These are phyloP conservation scores for Pantherophis guttatus DNA, from an alignment of 2,113 vertebrate genomes.

Conservation along the genomic window DNA sequence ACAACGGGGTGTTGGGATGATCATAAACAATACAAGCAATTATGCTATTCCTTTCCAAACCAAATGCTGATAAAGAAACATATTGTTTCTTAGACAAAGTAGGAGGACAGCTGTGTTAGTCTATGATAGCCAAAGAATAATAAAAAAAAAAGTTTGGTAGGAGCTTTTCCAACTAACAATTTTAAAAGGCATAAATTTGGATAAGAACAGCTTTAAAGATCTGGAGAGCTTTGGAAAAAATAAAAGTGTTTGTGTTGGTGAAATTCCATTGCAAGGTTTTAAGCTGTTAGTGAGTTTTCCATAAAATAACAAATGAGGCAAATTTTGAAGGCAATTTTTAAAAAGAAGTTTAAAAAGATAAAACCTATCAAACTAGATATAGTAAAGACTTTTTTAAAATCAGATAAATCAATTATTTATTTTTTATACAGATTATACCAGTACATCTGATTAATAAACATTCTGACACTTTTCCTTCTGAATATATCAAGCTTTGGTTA, in stretches of 20 bases:
- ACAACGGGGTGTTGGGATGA: not conserved
- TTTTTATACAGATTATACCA: not conserved
- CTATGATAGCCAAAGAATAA: not conserved
- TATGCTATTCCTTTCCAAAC: not conserved
- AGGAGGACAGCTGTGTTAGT: not conserved
- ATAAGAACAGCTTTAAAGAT: not conserved
- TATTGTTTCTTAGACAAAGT: not conserved
- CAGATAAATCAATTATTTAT: not conserved
- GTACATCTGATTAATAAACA: not conserved
- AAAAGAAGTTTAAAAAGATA: not conserved
- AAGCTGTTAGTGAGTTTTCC: not conserved
- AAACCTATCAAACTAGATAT: not conserved
- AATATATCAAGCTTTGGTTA: not conserved
- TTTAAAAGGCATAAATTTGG: not conserved
- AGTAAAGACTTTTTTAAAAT: not conserved
- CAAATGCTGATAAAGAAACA: not conserved
- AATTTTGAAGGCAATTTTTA: not conserved
- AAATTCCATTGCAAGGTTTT: not conserved
- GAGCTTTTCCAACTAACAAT: not conserved
- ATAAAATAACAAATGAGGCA: not conserved
- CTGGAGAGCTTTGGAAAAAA: not conserved
- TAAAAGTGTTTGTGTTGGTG: not conserved
- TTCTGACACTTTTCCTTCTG: not conserved
- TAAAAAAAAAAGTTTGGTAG: not conserved
- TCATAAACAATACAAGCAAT: not conserved